Base-by-base conservation (phyloP, 2,888 invertebrate genomes). In the Apamea anceps region DNA sequence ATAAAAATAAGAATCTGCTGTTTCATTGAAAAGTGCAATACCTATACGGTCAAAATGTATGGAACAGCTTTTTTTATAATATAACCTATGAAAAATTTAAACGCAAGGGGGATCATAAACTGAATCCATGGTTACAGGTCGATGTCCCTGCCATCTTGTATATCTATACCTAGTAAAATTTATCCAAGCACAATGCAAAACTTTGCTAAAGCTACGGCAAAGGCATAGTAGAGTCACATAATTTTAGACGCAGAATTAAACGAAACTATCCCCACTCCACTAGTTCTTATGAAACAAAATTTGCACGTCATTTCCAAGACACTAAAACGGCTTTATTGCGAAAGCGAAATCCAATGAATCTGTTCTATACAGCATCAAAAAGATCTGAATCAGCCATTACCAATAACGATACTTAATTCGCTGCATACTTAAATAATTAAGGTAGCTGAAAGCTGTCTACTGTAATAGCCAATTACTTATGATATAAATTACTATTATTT, bases 391-490 rank as follows among this genome's bases (percentile, higher is more conserved):
- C 28, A 54, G 18, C 67, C 0, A 37, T 65, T 37, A 75, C 15
- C 1, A 54, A 80, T 18, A n/a, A 54, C 28, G 72, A 72, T 57
- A 45, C 15, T 80, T 54, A 45, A 67, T 81, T 37, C 54, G 32
- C n/a, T 32, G 48, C 62, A 68, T 81, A 85, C 2, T 42, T 12
- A 70, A 70, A 73, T 68, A 73, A 93, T 94, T 94, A 93, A 91
- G 51, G 81, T 81, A 85, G 81, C 87, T 90, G 84, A 86, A 88
- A 91, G 89, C 92, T 91, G 83, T 72, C 66, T 57, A 84, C 90
- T 90, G 82, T 86, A 82, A 83, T 79, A 72, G 78, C 79, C 80
- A 77, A 80, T 84, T 85, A 75, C 66, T 81, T 81, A 71, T 72
- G 77, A 85, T 86, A 82, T 82, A 83, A 77, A 83, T 81, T 76